These are phyloP conservation scores for Diabrotica balteata DNA, from an alignment of 2,888 invertebrate genomes.

Conservation along the genomic window DNA sequence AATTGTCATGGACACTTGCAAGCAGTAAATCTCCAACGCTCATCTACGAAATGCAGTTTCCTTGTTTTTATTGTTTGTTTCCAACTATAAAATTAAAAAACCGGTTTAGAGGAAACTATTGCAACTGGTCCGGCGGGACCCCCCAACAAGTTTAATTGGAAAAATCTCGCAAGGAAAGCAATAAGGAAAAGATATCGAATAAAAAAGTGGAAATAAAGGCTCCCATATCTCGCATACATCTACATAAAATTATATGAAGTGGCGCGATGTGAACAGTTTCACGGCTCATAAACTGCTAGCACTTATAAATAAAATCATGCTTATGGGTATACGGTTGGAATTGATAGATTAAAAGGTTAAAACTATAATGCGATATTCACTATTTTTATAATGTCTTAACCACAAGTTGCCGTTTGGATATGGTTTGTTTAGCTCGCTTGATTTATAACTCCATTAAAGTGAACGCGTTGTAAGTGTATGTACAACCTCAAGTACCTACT, in stretches of 20 bases:
- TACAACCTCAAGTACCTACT: slow-evolving; percentile 13
- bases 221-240: slow-evolving; percentile 36
- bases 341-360: slow-evolving; percentile 49
- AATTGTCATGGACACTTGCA: no score
- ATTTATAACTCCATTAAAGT: slow-evolving; percentile 41
- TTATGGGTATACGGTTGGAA: slow-evolving; percentile 45
- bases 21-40: no score
- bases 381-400: slow-evolving; percentile 46
- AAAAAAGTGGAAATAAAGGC: slow-evolving; percentile 28
- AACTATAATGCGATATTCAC: slow-evolving; percentile 38
- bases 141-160: slow-evolving; percentile 10
- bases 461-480: slow-evolving; percentile 3
- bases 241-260: slow-evolving; percentile 41
- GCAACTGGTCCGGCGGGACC: slow-evolving; percentile 5
- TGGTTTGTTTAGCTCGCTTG: slow-evolving; percentile 44
- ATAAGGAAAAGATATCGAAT: slow-evolving; percentile 14
- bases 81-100: no score
- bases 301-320: slow-evolving; percentile 43
- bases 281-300: slow-evolving; percentile 43
- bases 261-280: slow-evolving; percentile 42
- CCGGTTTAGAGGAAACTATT: slow-evolving; percentile 7
- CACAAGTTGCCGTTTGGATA: slow-evolving; percentile 43
- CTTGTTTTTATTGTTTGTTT: no score
- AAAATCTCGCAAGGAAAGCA: slow-evolving; percentile 16
- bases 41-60: no score